A percentile compares a stretch with the other conserved stretches of the same genome.
phyloP scores from a whole-genome alignment of 2,797 vertebrate species.

The Gymnothorax javanicus region DNA sequence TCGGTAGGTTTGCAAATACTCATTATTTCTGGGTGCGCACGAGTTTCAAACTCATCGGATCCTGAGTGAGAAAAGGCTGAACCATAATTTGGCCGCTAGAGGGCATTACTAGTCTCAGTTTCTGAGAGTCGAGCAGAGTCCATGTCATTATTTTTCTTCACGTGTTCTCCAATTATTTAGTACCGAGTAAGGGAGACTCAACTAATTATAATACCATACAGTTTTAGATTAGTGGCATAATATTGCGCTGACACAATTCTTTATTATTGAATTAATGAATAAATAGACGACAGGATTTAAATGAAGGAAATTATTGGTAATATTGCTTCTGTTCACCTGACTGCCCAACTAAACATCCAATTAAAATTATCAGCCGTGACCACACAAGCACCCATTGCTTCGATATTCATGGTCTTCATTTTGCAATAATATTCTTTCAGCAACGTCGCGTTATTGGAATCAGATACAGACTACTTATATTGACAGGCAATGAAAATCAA shows the following conservation, averaged over 20 bases:
- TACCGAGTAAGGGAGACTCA: constrained; percentile 41
- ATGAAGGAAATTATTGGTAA: constrained; percentile 55
- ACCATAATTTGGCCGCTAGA: constrained; percentile 20
- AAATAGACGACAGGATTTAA: constrained; percentile 58
- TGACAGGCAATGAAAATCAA: constrained; percentile 1
- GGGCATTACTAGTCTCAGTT: constrained; percentile 31
- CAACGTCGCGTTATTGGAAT: constrained; percentile 44
- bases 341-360: constrained; percentile 62
- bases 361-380: constrained; percentile 60
- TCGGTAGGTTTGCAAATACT: background rate
- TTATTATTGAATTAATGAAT: constrained; percentile 53
- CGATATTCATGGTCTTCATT: constrained; percentile 54
- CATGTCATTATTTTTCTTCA: constrained; percentile 40
- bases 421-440: constrained; percentile 55
- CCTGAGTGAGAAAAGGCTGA: background rate
- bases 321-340: constrained; percentile 55
- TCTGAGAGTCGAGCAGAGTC: background rate
- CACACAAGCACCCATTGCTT: constrained; percentile 40
- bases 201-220: constrained; percentile 40
- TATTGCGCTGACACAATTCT: constrained; percentile 41
- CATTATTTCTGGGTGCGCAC: background rate
- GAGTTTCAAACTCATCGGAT: background rate
- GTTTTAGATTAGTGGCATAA: constrained; percentile 42
- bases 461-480: constrained; percentile 28
- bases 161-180: constrained; percentile 44